Evolutionary conservation across 2,797 vertebrate genomes (phyloP).

Genomic region (Periophthalmus magnuspinnatus): DNA sequence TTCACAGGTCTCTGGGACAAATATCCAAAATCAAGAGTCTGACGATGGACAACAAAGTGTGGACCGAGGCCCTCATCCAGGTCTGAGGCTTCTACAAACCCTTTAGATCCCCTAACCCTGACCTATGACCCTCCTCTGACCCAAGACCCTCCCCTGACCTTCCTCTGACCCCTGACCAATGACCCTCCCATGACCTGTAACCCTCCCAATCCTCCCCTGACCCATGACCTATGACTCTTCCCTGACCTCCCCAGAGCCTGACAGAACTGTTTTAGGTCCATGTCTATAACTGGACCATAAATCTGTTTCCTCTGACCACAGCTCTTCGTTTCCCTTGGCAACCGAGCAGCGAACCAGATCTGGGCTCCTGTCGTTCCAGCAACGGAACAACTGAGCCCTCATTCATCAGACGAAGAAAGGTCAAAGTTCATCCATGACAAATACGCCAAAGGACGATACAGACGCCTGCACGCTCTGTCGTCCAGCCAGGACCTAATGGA

Average conservation of each 20-base stretch:
- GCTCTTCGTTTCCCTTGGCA: slow-evolving; percentile 76
- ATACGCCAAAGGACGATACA: slow-evolving; percentile 73
- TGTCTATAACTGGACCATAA: background rate
- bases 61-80: slow-evolving; percentile 78
- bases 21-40: slow-evolving; percentile 78
- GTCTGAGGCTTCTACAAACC: slow-evolving; percentile 16
- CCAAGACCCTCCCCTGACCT: background rate
- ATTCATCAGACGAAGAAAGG: slow-evolving; percentile 57
- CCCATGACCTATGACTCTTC: background rate
- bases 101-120: background rate
- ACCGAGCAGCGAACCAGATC: slow-evolving; percentile 70
- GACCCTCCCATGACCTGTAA: background rate
- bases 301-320: slow-evolving; percentile 27
- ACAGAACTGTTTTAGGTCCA: background rate
- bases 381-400: slow-evolving; percentile 62
- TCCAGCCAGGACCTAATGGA: slow-evolving; percentile 65
- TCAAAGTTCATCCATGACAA: slow-evolving; percentile 73
- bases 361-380: slow-evolving; percentile 73
- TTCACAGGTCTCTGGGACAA: slow-evolving; percentile 69
- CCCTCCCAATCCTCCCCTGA: background rate
- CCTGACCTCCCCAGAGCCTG: no score
- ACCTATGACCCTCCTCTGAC: background rate
- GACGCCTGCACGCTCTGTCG: slow-evolving; percentile 66
- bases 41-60: slow-evolving; percentile 78
- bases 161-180: no score